Evolutionary conservation across 2,888 invertebrate genomes (phyloP), one percentile per base, ranked within the genome.

Genomic region (Corythucha ciliata): DNA sequence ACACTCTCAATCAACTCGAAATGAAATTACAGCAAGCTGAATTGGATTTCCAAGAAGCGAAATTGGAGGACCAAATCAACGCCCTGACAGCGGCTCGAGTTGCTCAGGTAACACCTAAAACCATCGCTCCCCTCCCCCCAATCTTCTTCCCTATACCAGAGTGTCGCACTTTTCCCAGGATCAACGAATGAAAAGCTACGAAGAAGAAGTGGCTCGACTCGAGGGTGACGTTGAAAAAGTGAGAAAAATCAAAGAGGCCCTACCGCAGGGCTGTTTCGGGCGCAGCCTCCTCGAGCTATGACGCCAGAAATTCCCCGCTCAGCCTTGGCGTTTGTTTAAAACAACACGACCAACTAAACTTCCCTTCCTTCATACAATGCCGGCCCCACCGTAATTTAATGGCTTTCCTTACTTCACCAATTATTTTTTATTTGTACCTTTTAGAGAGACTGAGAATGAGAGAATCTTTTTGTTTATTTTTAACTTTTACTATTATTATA

Each of bases 201-300:
- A 83, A 64, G 80, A 80, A 12, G 86, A 90, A 64, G 75, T 89
- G 40, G 73, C 70, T 37, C 71, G 77, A 52, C 72, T 92, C 10
- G 71, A 76, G 57, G 70, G 70, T 2, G 90, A 93, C 68, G 91
- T 93, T 3, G 75, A 77, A 6, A 91, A 90, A 65, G 79, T 93
- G 45, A 80, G 82, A 62, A 78, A 80, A 46, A 92, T 94, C 60
- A 74, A 82, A 1, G 77, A 80, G 48, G 77, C 87, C 51, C 73
- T 94, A 55, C 94, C 93, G 0, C 74, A 75, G 0, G 76, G 76
- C 2, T 93, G 93, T 68, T 87, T 80, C 70, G 86, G 84, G 65
- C 75, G 80, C 59, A 74, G 82, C 47, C 78, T 80, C 56, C 72
- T 90, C 32, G 90, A 91, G 66, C 36, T n/a, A n/a, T n/a, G n/a